Base-by-base conservation (phyloP, 2,113 vertebrate species). In the Pachypanchax playfairii region DNA sequence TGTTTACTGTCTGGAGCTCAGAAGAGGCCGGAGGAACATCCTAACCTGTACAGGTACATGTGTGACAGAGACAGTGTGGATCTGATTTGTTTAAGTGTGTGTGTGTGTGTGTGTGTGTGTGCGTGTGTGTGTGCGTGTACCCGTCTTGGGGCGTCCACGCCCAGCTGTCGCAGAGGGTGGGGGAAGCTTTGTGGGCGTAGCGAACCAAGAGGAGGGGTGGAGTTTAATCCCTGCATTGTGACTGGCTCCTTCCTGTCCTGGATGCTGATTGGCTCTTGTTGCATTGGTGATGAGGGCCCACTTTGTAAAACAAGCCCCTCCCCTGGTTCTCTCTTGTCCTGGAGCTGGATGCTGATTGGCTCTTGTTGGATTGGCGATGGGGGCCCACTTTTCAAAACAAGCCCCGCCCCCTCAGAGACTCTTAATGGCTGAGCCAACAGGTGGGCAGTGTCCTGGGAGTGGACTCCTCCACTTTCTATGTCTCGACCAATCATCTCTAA, bases 401-500 rank as follows among this genome's bases (percentile, higher is more conserved):
- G 52, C 24, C 26, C 74, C 28, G 21, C n/a, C 35, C 29, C 44
- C 14, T 67, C 49, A 1, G 6, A 3, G 1, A 24, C 60, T 17
- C 26, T 54, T 15, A 75, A 35, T 57, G 66, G 83, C 11, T 69
- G 74, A 29, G 50, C 25, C 36, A 82, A 55, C 22, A 80, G 47
- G 63, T 87, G 82, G 26, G 63, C 14, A 18, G 72, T 71, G 17
- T 79, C 82, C 43, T 88, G 85, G 0, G 85, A 90, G 6, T 57
- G 12, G 70, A 62, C 75, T n/a, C 78, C 73, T 0, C 60, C 77
- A 42, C 68, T 68, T 1, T 57, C 61, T 0, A 24, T 65, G 38
- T 76, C 83, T 18, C 82, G 39, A 12, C 88, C 88, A 48, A 91
- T 87, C 13, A 85, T 80, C 60, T 92, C 89, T 53, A 92, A 62